A percentile compares a stretch with the other conserved stretches of the same genome.
These are phyloP conservation scores for Anguilla anguilla DNA, from an alignment of 2,797 vertebrate genomes.

Conservation along the genomic window DNA sequence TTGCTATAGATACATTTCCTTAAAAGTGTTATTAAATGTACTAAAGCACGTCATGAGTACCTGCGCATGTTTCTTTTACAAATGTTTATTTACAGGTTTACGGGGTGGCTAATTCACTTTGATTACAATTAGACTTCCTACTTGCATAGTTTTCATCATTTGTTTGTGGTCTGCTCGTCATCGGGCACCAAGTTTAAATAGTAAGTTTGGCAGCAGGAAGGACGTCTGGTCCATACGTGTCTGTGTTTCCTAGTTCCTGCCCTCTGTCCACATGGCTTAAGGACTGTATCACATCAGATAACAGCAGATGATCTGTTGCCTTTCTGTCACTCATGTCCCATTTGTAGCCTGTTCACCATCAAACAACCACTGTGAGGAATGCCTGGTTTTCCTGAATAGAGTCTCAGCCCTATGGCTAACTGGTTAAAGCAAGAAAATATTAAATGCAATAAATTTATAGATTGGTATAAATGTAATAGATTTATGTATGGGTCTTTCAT, in stretches of 20 bases:
- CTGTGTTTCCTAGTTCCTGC: conserved; percentile 6
- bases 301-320: background rate
- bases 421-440: background rate
- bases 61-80: too few species aligned
- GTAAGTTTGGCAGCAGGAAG: background rate
- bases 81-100: too few species aligned
- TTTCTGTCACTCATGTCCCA: background rate
- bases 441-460: too few species aligned
- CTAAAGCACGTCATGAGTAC: too few species aligned
- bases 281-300: too few species aligned
- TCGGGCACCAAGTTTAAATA: background rate
- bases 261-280: background rate
- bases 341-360: background rate
- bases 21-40: too few species aligned
- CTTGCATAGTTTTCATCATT: background rate
- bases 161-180: background rate
- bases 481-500: too few species aligned
- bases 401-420: background rate
- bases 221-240: conserved; percentile 2
- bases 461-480: too few species aligned
- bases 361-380: background rate
- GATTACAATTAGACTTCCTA: background rate
- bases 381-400: background rate
- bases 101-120: background rate
- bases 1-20: too few species aligned